Evolutionary conservation across 2,113 vertebrate genomes (phyloP).

Genomic region (Ancistrus triradiatus): DNA sequence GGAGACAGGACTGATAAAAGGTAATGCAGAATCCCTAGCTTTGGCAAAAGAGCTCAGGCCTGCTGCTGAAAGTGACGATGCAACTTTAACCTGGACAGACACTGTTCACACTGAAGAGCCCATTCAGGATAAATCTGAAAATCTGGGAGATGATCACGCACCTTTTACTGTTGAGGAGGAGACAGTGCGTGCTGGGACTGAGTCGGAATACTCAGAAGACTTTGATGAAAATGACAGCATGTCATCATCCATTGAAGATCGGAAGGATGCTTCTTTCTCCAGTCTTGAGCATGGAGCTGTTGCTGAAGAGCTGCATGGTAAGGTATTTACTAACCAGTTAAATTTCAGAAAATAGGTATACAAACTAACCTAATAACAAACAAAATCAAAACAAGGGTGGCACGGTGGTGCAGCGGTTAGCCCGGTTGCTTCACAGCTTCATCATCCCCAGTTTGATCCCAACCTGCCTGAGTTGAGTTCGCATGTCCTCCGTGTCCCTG

Average conservation of each 20-base stretch:
- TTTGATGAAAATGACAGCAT: conserved; percentile 68
- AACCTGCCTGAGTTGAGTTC: too few species aligned
- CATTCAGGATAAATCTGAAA: conserved; percentile 1
- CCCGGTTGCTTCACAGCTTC: too few species aligned
- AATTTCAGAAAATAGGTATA: too few species aligned
- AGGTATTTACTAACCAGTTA: too few species aligned
- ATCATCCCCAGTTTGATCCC: too few species aligned
- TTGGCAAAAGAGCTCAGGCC: conserved; percentile 2
- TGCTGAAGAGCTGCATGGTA: conserved; percentile 50
- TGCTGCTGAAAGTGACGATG: background rate
- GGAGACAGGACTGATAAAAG: conserved; percentile 44
- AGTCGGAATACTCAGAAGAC: conserved; percentile 71
- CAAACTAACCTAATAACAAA: too few species aligned
- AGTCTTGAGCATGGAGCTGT: conserved; percentile 14
- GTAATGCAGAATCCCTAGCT: conserved; percentile 13
- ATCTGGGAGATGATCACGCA: conserved; percentile 28
- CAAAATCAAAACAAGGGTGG: too few species aligned
- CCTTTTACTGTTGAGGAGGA: too few species aligned
- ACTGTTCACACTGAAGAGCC: conserved; percentile 12
- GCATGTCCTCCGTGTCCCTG: too few species aligned
- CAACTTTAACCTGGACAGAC: conserved; percentile 1
- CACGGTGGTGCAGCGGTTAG: too few species aligned
- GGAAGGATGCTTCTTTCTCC: conserved; percentile 35
- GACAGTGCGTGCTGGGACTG: conserved; percentile 36
- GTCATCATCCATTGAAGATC: conserved; percentile 57